Conservation (phyloP, 2,797 vertebrate genomes). For the Sibirionetta formosa region DNA sequence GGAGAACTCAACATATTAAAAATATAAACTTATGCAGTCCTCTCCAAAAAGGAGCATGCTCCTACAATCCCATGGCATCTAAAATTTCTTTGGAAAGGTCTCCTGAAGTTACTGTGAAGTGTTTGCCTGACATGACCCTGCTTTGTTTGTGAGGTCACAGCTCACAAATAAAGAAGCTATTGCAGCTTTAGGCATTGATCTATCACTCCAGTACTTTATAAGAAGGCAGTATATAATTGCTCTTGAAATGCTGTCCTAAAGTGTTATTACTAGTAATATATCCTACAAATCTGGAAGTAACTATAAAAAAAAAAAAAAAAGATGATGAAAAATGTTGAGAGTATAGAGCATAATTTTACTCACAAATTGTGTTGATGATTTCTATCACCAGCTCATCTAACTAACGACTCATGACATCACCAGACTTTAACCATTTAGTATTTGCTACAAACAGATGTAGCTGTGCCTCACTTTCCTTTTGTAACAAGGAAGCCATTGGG, state of each 20-base stretch:
- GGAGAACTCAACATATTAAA: background rate
- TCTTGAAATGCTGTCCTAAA: background rate
- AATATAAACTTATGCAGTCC: background rate
- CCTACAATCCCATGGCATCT: background rate
- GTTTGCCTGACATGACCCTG: conserved; percentile 37
- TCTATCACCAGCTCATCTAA: background rate
- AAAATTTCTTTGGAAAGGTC: conserved; percentile 24
- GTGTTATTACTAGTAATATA: background rate
- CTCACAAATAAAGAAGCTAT: conserved; percentile 46
- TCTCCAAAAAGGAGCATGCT: background rate
- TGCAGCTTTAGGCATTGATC: conserved; percentile 43
- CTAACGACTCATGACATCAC: background rate
- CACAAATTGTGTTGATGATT: background rate
- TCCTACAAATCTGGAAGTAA: background rate
- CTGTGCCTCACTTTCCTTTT: background rate
- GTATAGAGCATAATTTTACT: background rate
- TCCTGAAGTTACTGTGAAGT: conserved; percentile 27
- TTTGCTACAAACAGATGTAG: conserved; percentile 2
- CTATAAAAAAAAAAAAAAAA: background rate
- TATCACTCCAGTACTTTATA: conserved; percentile 32
- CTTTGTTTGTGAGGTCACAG: background rate
- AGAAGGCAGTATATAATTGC: background rate
- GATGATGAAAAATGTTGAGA: background rate
- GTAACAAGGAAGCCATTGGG: background rate
- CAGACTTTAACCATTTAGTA: background rate